These are phyloP conservation scores for Ditylenchus dipsaci DNA, from an alignment of 1,140 invertebrate genomes.

Conservation along the genomic window DNA sequence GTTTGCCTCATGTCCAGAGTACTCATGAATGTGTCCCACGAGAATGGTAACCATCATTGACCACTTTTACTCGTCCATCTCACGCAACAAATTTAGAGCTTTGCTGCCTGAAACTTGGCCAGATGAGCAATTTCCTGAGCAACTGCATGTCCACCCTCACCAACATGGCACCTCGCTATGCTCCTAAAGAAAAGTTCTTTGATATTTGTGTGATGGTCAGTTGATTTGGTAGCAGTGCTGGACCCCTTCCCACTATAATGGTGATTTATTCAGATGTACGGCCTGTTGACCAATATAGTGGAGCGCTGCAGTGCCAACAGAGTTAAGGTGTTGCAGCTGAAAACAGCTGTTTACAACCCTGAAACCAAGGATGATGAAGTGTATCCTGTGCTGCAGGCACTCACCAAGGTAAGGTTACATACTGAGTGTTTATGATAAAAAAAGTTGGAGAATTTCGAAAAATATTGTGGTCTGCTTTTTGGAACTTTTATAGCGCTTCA, in stretches of 20 bases:
- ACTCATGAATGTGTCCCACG: constrained; percentile 34
- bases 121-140: constrained; percentile 34
- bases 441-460: no score
- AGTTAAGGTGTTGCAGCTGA: constrained; percentile 15
- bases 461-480: no score
- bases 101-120: constrained; percentile 32
- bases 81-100: no score
- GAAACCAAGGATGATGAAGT: neutral
- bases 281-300: constrained; percentile 34
- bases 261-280: constrained; percentile 31
- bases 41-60: constrained; percentile 41
- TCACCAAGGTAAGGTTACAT: constrained; percentile 28
- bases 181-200: constrained; percentile 39
- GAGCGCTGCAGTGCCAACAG: constrained; percentile 32
- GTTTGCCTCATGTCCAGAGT: constrained; percentile 33
- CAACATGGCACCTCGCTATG: constrained; percentile 15
- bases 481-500: no score
- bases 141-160: constrained; percentile 31
- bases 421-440: no score
- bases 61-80: constrained; percentile 9
- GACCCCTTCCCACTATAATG: neutral
- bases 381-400: constrained; percentile 10
- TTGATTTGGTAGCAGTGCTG: neutral
- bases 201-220: constrained; percentile 34
- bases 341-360: constrained; percentile 14